Evolutionary conservation across 1,140 invertebrate species (phyloP), one percentile per base, ranked within the genome.

Genomic region (Drosophila biarmipes): DNA sequence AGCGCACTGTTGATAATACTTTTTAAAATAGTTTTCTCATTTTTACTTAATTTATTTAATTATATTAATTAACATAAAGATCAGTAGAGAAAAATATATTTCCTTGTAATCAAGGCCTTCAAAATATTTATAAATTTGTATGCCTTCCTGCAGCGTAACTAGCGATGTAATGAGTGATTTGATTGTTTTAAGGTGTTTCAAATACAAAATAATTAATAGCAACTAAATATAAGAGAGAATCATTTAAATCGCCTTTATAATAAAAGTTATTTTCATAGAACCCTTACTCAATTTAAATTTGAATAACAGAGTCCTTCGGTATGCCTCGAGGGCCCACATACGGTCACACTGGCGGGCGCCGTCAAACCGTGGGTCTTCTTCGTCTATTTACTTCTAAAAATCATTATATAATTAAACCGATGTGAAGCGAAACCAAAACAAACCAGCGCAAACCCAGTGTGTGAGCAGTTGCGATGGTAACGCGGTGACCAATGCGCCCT

Each of bases 361-460:
- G 77, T 73, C 61, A 59, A 57, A 81, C 57, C 55, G 71, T 76
- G 53, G 52, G 55, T 64, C 55, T 67, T 49, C 46, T 49, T 73
- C 34, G 59, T 86, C 24, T 24, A 24, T 24, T 24, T 24, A 24
- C 24, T 24, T 24, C 24, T 24, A 5, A 24, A 24, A 24, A 4
- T 24, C 62, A 81, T 85, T 82, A 82, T 82, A 86, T 85, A 75
- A 75, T 73, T 73, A 42, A 80, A 84, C 59, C 46, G 48, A 86
- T 85, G 82, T 80, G 82, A 81, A 49, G 34, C 64, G 69, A 78
- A 86, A 86, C 21, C 64, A 74, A 81, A 86, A 86, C 82, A 86
- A 81, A 81, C 46, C 21, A 66, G 34, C 59, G 19, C 48, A 68
- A 46, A 43, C 31, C 66, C 49, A 67, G 57, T 55, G 58, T 56